Conservation (phyloP, 2,888 invertebrate species). For the Volucella inanis region DNA sequence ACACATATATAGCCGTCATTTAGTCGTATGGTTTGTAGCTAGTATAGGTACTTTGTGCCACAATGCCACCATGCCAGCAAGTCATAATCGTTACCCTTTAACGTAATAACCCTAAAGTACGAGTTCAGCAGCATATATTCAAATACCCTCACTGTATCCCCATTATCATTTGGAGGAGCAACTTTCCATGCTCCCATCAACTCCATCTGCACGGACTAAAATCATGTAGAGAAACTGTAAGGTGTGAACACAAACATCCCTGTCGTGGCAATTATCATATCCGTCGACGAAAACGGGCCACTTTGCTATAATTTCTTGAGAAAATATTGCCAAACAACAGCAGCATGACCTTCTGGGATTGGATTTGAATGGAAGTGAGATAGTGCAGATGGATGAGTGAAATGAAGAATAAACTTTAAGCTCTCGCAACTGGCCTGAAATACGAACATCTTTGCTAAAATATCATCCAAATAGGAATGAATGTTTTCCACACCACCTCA, state of each 20-base stretch:
- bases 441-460: not conserved
- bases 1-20: constrained; percentile 12
- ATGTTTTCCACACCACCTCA: constrained; percentile 1
- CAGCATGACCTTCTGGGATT: not conserved
- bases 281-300: constrained; percentile 41
- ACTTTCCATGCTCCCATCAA: not conserved
- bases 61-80: not conserved
- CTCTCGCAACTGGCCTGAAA: not conserved
- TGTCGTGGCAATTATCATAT: not conserved
- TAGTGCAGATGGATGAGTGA: too few relatives aligned
- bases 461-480: constrained; percentile 5
- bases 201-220: not conserved
- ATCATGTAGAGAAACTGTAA: not conserved
- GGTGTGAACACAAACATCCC: constrained; percentile 39
- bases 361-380: too few relatives aligned
- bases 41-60: too few relatives aligned
- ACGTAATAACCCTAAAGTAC: constrained; percentile 49
- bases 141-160: constrained; percentile 20
- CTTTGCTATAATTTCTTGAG: constrained; percentile 30
- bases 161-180: constrained; percentile 17
- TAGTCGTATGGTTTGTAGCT: not conserved
- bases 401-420: constrained; percentile 9
- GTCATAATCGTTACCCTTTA: constrained; percentile 57
- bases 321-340: constrained; percentile 5
- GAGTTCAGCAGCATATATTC: constrained; percentile 1